A percentile compares a stretch with the other conserved stretches of the same genome.
Conservation (phyloP, 1,140 invertebrate species). For the Zaprionus davidi region DNA sequence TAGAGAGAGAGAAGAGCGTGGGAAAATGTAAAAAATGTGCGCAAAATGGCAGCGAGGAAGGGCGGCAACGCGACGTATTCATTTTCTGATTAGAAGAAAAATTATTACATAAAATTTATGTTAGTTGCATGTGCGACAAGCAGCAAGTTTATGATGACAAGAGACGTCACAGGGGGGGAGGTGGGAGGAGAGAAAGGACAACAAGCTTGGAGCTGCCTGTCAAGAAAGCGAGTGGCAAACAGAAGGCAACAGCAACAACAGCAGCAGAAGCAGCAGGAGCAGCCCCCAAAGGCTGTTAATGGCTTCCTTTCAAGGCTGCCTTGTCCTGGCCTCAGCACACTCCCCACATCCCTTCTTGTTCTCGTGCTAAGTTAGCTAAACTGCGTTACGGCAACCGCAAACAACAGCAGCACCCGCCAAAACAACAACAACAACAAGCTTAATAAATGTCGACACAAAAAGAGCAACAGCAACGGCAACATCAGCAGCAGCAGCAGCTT, state of each 20-base stretch:
- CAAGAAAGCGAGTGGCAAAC: constrained; percentile 49
- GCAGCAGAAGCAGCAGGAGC: neutral
- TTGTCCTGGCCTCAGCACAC: constrained; percentile 8
- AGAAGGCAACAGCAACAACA: constrained; percentile 7
- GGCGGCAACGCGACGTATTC: constrained; percentile 38
- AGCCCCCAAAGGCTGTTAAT: constrained; percentile 69
- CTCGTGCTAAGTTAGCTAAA: constrained; percentile 56
- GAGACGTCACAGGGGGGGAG: neutral
- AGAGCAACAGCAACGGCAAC: neutral
- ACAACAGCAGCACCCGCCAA: constrained; percentile 38
- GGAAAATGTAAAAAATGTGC: constrained; percentile 2
- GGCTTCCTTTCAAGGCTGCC: constrained; percentile 69
- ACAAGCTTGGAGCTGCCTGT: neutral
- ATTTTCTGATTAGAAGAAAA: constrained; percentile 78
- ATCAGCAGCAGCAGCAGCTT: neutral
- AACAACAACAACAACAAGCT: constrained; percentile 63
- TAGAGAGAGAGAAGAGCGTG: neutral
- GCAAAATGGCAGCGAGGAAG: neutral
- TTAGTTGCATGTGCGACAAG: constrained; percentile 62
- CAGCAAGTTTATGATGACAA: constrained; percentile 52
- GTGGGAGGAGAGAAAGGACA: neutral
- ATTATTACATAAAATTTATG: constrained; percentile 81
- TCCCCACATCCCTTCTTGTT: constrained; percentile 8
- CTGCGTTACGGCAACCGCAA: constrained; percentile 73
- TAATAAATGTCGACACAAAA: constrained; percentile 81